Evolutionary conservation across 1,140 invertebrate genomes (phyloP), one percentile per base, ranked within the genome.

Genomic region (Idris sp.): DNA sequence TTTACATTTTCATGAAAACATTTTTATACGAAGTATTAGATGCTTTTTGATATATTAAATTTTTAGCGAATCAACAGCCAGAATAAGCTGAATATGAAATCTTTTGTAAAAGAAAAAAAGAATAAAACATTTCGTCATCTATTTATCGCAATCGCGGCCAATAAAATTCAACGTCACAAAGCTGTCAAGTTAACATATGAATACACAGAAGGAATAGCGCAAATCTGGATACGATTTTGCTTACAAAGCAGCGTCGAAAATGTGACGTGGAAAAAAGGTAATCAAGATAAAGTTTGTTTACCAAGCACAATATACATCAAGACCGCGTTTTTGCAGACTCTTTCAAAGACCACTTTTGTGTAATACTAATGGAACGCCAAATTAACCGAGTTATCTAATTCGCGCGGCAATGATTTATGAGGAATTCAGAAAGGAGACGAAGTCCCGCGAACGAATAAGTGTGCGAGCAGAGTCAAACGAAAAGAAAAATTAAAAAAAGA

Each of bases 301-400:
- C 49, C 28, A n/a, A n/a, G 25, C 15, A 8, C 49, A 49, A 40
- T 33, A 58, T 72, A 58, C 18, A 15, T 64, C 56, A 38, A 61
- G 46, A 61, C n/a, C n/a, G n/a, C n/a, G n/a, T 46, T 68, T 48
- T 58, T 61, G 4, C 11, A 10, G 28, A 18, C 2, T 8, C 14
- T 31, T 48, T 71, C 40, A 54, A 61, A 61, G 19, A n/a, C 11
- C 7, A 26, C 40, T 14, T 51, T 16, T 71, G 48, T 71, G 56
- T 44, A 28, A 46, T 58, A 64, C 68, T 58, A 73, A 62, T 72
- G 68, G 43, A 58, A 64, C 38, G 51, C 38, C 59, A 65, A 73
- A 65, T 73, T 64, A 73, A 73, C 58, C 51, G 31, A 51, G 49
- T 64, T 73, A 65, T 73, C 59, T 59, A 64, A 73, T 73, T 65